Conservation (phyloP, 1,140 invertebrate species). For the Triops longicaudatus region DNA sequence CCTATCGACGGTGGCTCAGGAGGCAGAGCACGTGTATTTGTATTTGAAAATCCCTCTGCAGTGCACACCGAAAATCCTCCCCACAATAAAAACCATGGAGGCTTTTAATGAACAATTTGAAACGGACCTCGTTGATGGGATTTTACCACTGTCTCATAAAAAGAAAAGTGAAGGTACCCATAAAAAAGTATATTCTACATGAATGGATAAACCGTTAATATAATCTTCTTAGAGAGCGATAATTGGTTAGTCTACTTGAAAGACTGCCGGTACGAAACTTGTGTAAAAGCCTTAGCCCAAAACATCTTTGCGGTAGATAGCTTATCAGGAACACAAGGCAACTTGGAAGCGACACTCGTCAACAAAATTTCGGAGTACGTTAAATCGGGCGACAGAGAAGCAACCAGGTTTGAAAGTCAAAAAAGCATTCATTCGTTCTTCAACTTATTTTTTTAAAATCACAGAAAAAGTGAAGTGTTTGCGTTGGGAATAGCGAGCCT, state of each 20-base stretch:
- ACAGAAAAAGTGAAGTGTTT: slow-evolving; percentile 37
- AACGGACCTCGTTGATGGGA: background rate
- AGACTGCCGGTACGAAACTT: background rate
- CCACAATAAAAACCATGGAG: background rate
- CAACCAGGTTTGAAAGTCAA: background rate
- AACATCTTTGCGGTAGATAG: background rate
- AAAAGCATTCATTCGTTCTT: background rate
- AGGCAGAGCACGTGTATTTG: no score
- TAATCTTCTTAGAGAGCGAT: background rate
- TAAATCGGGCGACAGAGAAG: background rate
- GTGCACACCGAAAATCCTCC: no score
- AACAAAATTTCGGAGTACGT: background rate
- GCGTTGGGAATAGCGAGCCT: slow-evolving; percentile 50
- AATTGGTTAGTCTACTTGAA: background rate
- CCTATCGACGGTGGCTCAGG: no score
- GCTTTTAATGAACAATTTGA: background rate
- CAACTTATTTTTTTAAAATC: no score
- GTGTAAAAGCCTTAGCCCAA: background rate
- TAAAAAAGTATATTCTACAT: background rate
- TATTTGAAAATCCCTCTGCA: no score
- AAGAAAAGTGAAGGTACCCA: background rate
- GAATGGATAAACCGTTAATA: background rate
- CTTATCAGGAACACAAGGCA: background rate
- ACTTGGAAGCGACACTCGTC: background rate
- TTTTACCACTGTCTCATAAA: background rate